Evolutionary conservation across 2,113 vertebrate genomes (phyloP).

Genomic region (Egretta garzetta): DNA sequence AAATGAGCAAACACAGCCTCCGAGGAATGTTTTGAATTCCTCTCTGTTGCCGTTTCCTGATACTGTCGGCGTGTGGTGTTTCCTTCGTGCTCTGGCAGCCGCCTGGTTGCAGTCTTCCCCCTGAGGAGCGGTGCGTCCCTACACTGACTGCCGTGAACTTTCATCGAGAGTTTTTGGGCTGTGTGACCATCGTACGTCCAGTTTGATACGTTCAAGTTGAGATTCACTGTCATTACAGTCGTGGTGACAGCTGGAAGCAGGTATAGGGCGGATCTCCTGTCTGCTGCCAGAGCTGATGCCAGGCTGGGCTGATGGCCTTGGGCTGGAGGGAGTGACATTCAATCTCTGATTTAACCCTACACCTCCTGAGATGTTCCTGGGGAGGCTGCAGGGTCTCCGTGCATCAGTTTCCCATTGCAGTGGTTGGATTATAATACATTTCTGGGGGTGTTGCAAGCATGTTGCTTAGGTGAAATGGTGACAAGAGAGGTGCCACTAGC

Average conservation of each 20-base stretch:
- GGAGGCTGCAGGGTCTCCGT: not conserved
- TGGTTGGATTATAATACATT: not conserved
- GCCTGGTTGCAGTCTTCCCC: not conserved
- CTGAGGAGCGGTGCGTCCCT: not conserved
- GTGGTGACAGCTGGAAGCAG: not conserved
- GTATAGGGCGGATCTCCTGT: not conserved
- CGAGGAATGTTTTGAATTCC: not conserved
- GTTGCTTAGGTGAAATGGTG: not conserved
- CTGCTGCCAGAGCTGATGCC: no score
- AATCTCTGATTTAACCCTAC: not conserved
- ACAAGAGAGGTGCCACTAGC: not conserved
- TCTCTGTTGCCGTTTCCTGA: not conserved
- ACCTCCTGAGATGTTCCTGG: not conserved
- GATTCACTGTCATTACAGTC: not conserved
- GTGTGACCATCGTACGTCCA: not conserved
- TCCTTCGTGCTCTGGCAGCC: not conserved
- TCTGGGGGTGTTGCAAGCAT: not conserved
- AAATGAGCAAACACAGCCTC: not conserved
- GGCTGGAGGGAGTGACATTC: not conserved
- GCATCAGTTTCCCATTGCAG: not conserved
- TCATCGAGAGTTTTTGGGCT: not conserved
- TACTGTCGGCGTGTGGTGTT: not conserved
- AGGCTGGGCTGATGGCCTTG: not conserved
- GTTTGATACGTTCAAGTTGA: not conserved
- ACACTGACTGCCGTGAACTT: rapidly evolving